Evolutionary conservation across 1,140 invertebrate species (phyloP), one percentile per base, ranked within the genome.

Genomic region (Drosophila eugracilis): DNA sequence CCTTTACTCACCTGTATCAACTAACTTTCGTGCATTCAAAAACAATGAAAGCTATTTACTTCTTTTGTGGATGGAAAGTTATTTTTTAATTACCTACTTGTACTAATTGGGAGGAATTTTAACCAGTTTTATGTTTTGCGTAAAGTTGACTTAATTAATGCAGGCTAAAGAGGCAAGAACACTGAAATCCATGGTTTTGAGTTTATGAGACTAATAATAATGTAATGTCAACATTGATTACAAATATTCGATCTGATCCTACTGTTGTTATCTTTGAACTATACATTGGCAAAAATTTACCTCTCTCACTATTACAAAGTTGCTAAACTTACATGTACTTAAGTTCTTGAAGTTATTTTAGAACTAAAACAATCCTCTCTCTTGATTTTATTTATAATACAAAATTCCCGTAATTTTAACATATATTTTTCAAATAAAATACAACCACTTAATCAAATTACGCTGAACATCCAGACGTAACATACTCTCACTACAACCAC

Each of bases 31-130:
- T 39, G 52, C 14, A n/a, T 36, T 6, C 6, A 24, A 14, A 22
- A 58, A 14, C 14, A 5, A 42, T 14, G 19, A 62, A 60, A 5
- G 22, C 22, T 62, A 26, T 42, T 26, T 34, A 17, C 15, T 1
- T 15, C 34, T 60, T 59, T 36, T 36, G n/a, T n/a, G n/a, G n/a
- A 53, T 6, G n/a, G 3, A 36, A 65, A 62, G 30, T 62, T 62
- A 19, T 48, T 62, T 24, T n/a, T 4, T 37, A 62, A 48, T 65
- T 17, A 62, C 24, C 17, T 30, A 30, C 26, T 30, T 12, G 21
- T 6, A 15, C 15, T 24, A 14, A 45, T 62, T 39, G 17, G 21
- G 1, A 4, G 7, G 12, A 12, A 7, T 37, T 45, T 37, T 39
- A 6, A 24, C 12, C 12, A 26, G 34, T n/a, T 62, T 10, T 15